Base-by-base conservation (phyloP, 1,140 invertebrate genomes). In the Hetaerina americana region DNA sequence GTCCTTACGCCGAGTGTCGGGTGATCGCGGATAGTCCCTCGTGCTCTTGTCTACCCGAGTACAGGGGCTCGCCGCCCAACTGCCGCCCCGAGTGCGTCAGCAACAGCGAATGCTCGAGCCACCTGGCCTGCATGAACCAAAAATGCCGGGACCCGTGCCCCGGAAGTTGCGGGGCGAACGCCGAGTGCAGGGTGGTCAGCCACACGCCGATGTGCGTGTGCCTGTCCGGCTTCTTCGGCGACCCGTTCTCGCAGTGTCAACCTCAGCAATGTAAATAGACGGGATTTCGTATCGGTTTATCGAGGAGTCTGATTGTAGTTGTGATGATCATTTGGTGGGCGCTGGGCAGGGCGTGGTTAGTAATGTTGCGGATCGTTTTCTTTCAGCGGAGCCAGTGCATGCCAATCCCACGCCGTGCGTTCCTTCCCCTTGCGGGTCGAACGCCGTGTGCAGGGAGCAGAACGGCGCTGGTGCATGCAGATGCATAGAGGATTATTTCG, bases 51-150 rank as follows among this genome's bases (percentile, higher is more conserved):
- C 79, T 88, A 49, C 80, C 85, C 15, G 85, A 87, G 68, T 92
- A 88, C 76, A 84, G 89, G 6, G 92, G 91, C 66, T 80, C 85
- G 5, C 88, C 92, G 6, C 90, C 90, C 0, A 88, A 85, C 78
- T 92, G 90, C 77, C 82, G 86, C 73, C 91, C 92, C 2, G 91
- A 94, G 81, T 93, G 90, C 77, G 83, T 87, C n/a, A 84, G 86
- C 5, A 90, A 88, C 78, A 86, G 85, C 2, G 91, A 93, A 75
- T 93, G 92, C 79, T 74, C 85, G 0, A 84, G 81, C 70, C 83
- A 86, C 75, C 83, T 87, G 75, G 88, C 89, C 5, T 92, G 90
- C 75, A 85, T 90, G 6, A 88, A 88, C 77, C 86, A 87, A 73
- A 88, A 87, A 78, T 92, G 90, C 76, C 82, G 81, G 72, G 88